phyloP scores from a whole-genome alignment of 2,113 vertebrate species.

The Hydropotes inermis region DNA sequence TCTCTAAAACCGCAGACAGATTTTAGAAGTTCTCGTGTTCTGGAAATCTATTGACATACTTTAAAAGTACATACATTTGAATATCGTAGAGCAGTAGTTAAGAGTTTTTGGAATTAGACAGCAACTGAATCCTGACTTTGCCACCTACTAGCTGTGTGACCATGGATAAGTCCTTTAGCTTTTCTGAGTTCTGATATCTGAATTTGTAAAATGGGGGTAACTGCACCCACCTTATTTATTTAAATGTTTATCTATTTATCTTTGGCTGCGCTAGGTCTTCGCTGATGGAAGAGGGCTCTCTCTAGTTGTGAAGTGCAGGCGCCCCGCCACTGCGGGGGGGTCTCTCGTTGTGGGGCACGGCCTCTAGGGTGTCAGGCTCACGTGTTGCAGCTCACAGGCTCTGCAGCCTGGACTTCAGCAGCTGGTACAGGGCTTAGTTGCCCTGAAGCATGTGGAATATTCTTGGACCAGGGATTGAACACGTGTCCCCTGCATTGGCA shows the following conservation, averaged over 20 bases:
- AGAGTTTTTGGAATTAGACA: neutral
- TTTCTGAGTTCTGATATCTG: neutral
- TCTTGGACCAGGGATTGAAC: neutral
- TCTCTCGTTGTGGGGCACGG: neutral
- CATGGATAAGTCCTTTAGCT: neutral
- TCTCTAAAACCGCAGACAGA: neutral
- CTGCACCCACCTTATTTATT: neutral
- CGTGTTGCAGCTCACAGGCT: neutral
- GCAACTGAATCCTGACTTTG: neutral
- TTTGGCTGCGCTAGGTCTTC: neutral
- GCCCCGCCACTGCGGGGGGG: accelerated
- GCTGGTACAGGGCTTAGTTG: neutral
- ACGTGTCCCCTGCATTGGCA: neutral
- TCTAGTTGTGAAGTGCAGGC: neutral
- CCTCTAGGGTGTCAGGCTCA: accelerated
- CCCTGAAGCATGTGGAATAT: neutral
- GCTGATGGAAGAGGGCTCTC: neutral
- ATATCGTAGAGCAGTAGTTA: neutral
- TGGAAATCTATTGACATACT: neutral
- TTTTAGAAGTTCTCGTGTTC: neutral
- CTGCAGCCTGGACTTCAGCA: neutral
- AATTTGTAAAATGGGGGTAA: neutral
- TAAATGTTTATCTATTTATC: neutral
- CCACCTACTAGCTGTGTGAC: neutral
- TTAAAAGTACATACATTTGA: conserved; percentile 19